Conservation (phyloP, 2,113 vertebrate species). For the Phalacrocorax aristotelis region DNA sequence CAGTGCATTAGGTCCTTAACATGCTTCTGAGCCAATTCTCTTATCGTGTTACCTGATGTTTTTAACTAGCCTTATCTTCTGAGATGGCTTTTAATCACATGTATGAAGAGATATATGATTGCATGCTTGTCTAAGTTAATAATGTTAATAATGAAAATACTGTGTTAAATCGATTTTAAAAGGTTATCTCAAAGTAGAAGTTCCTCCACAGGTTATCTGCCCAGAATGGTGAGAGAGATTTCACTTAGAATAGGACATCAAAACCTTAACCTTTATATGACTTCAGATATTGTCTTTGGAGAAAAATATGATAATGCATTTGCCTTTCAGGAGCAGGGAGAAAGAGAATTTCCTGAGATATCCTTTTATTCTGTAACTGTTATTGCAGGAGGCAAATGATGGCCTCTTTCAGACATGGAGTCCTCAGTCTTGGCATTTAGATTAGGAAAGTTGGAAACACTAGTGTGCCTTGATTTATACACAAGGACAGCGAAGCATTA, state of each 20-base stretch:
- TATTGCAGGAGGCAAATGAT: not conserved
- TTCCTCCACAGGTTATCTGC: not conserved
- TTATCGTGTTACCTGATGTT: not conserved
- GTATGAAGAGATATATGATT: not conserved
- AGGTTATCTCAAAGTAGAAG: not conserved
- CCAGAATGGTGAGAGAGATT: not conserved
- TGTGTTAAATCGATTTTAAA: not conserved
- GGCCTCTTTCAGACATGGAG: not conserved
- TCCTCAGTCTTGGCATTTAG: not conserved
- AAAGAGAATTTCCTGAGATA: not conserved
- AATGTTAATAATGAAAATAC: not conserved
- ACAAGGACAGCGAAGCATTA: not conserved
- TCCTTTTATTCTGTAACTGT: not conserved
- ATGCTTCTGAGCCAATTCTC: not conserved
- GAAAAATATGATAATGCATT: not conserved
- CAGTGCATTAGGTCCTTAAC: not conserved
- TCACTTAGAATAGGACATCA: not conserved
- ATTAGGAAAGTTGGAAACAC: not conserved
- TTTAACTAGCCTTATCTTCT: not conserved
- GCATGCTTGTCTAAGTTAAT: not conserved
- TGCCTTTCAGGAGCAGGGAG: not conserved
- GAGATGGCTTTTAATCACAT: not conserved
- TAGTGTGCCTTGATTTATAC: not conserved
- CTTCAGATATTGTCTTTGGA: not conserved
- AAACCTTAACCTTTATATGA: not conserved